Evolutionary conservation across 2,113 vertebrate species (phyloP).

Genomic region (Cyrtonyx montezumae): DNA sequence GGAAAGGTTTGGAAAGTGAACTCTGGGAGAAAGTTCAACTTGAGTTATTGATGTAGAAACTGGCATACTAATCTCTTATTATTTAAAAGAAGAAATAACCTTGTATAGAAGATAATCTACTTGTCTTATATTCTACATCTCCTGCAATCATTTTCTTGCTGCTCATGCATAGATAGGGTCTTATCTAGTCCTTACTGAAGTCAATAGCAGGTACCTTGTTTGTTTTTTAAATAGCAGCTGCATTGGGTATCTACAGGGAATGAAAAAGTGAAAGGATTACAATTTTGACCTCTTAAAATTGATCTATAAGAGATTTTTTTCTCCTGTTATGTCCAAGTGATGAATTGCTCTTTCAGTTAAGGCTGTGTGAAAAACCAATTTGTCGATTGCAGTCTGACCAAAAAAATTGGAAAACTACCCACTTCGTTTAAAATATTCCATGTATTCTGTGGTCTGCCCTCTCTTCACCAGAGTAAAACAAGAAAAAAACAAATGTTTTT

Average conservation of each 20-base stretch:
- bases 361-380: conserved; percentile 60
- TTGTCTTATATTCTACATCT: conserved; percentile 33
- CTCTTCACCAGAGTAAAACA: neutral
- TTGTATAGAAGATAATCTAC: conserved; percentile 22
- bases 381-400: neutral
- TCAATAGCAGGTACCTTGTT: conserved; percentile 33
- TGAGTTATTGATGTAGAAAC: neutral
- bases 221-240: conserved; percentile 54
- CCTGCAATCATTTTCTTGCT: conserved; percentile 35
- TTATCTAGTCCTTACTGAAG: conserved; percentile 49
- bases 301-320: conserved; percentile 43
- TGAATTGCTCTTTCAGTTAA: conserved; percentile 49
- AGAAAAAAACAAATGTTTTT: neutral
- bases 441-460: neutral
- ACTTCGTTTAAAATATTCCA: conserved; percentile 17
- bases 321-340: conserved; percentile 43
- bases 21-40: conserved; percentile 26
- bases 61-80: conserved; percentile 20
- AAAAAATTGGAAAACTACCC: conserved; percentile 24
- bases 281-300: conserved; percentile 57
- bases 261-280: conserved; percentile 39
- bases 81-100: conserved; percentile 39
- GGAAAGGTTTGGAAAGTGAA: neutral
- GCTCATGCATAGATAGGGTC: conserved; percentile 7
- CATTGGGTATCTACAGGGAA: neutral